These are phyloP conservation scores for Schlechtendalia chinensis DNA, from an alignment of 1,140 invertebrate genomes.

Conservation along the genomic window DNA sequence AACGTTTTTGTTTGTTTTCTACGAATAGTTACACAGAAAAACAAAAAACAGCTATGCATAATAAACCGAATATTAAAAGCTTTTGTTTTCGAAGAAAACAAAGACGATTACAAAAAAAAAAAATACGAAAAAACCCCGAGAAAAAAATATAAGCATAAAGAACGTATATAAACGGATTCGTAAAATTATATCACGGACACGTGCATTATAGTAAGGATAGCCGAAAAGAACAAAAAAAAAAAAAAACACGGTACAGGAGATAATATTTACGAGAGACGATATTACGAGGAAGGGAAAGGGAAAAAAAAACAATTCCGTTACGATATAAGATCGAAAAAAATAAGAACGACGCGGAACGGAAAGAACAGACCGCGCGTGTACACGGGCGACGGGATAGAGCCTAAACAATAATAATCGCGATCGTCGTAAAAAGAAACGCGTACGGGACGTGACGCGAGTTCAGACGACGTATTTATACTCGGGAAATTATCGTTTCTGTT, in stretches of 20 bases:
- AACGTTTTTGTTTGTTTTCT: neutral
- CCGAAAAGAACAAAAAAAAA: too few relatives aligned
- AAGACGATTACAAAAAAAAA: too few relatives aligned
- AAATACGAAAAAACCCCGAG: too few relatives aligned
- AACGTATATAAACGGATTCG: conserved; percentile 1
- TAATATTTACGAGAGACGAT: neutral
- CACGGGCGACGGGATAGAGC: too few relatives aligned
- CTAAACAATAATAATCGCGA: conserved; percentile 32
- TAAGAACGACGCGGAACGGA: neutral
- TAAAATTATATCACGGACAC: neutral
- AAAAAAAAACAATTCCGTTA: neutral
- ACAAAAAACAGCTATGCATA: too few relatives aligned
- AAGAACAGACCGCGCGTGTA: conserved; percentile 21
- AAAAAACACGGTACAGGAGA: neutral
- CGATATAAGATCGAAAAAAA: neutral
- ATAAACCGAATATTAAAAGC: conserved; percentile 15
- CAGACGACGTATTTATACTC: conserved; percentile 13
- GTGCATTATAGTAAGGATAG: neutral
- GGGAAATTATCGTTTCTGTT: neutral
- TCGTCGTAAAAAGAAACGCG: conserved; percentile 28
- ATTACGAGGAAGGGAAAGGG: too few relatives aligned
- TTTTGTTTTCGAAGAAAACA: neutral
- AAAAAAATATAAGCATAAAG: too few relatives aligned
- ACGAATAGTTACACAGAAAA: too few relatives aligned
- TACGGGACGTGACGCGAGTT: conserved; percentile 24